phyloP scores from a whole-genome alignment of 2,797 vertebrate genomes.

The Catamblyrhynchus diadema region DNA sequence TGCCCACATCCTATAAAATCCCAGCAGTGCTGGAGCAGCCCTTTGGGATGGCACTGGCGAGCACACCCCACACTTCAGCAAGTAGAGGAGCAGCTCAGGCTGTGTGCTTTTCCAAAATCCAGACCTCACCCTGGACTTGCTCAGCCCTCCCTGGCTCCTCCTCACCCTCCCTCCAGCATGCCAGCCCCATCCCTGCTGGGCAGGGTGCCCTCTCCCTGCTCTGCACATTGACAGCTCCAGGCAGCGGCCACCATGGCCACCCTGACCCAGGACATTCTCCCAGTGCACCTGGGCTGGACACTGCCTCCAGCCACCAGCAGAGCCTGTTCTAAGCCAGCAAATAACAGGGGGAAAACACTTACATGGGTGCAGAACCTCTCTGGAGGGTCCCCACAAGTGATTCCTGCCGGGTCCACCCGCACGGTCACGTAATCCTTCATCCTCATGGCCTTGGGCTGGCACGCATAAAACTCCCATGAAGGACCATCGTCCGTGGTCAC shows the following conservation, averaged over 20 bases:
- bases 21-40: neutral
- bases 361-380: conserved; percentile 99
- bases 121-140: neutral
- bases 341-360: conserved; percentile 69
- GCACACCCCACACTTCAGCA: accelerated
- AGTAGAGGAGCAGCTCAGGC: neutral
- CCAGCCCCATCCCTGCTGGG: neutral
- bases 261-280: neutral
- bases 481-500: conserved; percentile 95
- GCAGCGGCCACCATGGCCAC: accelerated
- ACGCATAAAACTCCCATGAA: conserved; percentile 95
- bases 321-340: neutral
- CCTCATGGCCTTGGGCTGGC: conserved; percentile 88
- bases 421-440: conserved; percentile 93
- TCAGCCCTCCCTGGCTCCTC: neutral
- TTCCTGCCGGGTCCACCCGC: conserved; percentile 90
- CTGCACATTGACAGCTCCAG: neutral
- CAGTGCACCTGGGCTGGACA: neutral
- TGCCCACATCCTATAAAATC: neutral
- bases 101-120: neutral
- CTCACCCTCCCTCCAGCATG: accelerated
- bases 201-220: neutral
- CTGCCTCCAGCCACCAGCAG: neutral
- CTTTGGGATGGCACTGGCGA: neutral
- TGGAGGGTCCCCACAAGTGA: conserved; percentile 93